Conservation (phyloP, 2,888 invertebrate species). For the Odontocerum albicorne region DNA sequence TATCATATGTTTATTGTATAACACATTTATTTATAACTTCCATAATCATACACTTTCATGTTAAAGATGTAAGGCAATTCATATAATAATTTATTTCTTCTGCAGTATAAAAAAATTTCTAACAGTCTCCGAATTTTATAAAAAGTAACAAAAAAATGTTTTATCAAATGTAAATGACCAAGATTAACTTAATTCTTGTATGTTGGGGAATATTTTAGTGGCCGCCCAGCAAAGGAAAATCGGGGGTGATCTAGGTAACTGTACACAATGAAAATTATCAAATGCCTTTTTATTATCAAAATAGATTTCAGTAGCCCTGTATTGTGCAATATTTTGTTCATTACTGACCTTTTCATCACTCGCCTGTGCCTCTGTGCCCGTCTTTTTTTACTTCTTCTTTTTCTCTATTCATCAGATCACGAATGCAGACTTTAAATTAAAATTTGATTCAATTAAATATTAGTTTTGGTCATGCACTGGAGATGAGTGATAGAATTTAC, state of each 20-base stretch:
- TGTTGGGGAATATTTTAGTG: conserved; percentile 54
- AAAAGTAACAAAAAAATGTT: conserved; percentile 10
- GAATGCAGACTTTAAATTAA: conserved; percentile 33
- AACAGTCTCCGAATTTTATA: not conserved
- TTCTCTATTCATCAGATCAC: conserved; percentile 35
- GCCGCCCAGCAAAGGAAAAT: conserved; percentile 72
- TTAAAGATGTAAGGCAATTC: too few relatives aligned
- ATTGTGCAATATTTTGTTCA: conserved; percentile 37
- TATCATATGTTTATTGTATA: not conserved
- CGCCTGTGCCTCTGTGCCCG: conserved; percentile 38
- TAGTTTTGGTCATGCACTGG: conserved; percentile 31
- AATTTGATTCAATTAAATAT: not conserved
- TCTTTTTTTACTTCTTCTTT: conserved; percentile 38
- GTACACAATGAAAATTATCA: conserved; percentile 57
- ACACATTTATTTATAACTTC: conserved; percentile 31
- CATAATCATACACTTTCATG: conserved; percentile 19
- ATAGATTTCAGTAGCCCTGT: conserved; percentile 36
- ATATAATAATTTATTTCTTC: not conserved
- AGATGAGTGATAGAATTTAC: conserved; percentile 21
- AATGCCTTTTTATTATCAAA: conserved; percentile 34
- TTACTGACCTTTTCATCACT: conserved; percentile 38
- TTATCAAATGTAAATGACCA: conserved; percentile 17
- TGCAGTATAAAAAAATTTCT: not conserved
- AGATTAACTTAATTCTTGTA: conserved; percentile 28
- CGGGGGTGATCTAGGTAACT: conserved; percentile 72